Base-by-base conservation (phyloP, 2,113 vertebrate genomes). In the Stictonetta naevosa region DNA sequence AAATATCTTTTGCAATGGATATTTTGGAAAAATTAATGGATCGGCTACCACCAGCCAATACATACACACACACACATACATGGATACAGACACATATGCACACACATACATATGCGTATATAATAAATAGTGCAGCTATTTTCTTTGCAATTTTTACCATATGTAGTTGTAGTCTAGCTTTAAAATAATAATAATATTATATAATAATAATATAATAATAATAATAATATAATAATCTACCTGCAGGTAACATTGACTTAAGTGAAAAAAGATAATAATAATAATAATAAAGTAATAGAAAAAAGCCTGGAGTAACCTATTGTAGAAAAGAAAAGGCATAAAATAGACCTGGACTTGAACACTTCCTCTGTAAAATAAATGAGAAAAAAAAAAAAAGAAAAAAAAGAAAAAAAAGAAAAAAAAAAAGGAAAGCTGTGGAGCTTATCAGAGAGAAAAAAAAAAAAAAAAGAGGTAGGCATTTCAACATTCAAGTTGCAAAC, bases 221-320 rank as follows among this genome's bases (percentile, higher is more conserved):
- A n/a, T n/a, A n/a, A n/a, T n/a, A n/a, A n/a, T n/a, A n/a, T n/a
- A 97, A 91, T 95, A 92, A 96, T 71, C 56, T 92, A 93, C 66
- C 81, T 93, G 89, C 38, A 48, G 50, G 46, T 86, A 77, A 18
- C 22, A 38, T 28, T 77, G 36, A 36, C 19, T 67, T 56, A 86
- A 93, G 91, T 86, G 95, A 97, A 82, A 95, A 84, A 92, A 97
- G 26, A 77, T 69, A 29, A 21, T 48, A 48, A 48, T 19, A 21
- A 14, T 16, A 56, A 33, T 26, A 95, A 90, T 88, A 93, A 96
- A 84, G 10, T 23, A 85, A 81, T 81, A 80, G 79, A 95, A 96
- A 96, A 96, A 94, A 95, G 63, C 72, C 90, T 82, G 31, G 55
- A 71, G 73, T 75, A 81, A 60, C 80, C 78, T 88, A 55, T 84